Evolutionary conservation across 1,140 invertebrate genomes (phyloP).

Genomic region (Procambarus virginalis): DNA sequence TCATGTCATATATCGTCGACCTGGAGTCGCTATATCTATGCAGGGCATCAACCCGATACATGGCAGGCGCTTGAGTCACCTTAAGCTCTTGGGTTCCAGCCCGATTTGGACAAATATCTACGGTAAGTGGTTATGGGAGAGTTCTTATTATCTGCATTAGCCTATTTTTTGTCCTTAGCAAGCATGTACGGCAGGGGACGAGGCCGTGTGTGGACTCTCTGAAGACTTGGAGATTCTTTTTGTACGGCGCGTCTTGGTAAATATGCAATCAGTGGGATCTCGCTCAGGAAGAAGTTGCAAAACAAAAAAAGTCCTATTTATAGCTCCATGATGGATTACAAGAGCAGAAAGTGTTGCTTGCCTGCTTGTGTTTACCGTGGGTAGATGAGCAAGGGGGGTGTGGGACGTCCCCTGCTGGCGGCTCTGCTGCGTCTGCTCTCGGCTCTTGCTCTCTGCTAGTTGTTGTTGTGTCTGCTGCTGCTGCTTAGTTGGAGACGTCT

Average conservation of each 20-base stretch:
- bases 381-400: not conserved
- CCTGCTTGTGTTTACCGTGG: not conserved
- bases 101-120: not conserved
- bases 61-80: constrained; percentile 16
- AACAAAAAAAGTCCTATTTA: not conserved
- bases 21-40: constrained; percentile 37
- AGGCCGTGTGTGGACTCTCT: not conserved
- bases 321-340: not conserved
- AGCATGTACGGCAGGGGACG: not conserved
- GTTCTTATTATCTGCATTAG: constrained; percentile 11
- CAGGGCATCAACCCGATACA: constrained; percentile 45
- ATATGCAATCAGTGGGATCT: not conserved
- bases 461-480: no score
- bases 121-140: not conserved
- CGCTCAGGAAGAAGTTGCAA: not conserved
- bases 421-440: not conserved
- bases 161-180: not conserved
- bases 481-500: not conserved
- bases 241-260: not conserved
- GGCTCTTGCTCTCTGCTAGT: no score
- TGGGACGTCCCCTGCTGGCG: not conserved
- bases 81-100: constrained; percentile 1
- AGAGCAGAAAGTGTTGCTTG: not conserved
- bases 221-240: not conserved
- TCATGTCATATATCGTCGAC: constrained; percentile 39